phyloP scores from a whole-genome alignment of 2,888 invertebrate species.

The Pasiphila rectangulata region DNA sequence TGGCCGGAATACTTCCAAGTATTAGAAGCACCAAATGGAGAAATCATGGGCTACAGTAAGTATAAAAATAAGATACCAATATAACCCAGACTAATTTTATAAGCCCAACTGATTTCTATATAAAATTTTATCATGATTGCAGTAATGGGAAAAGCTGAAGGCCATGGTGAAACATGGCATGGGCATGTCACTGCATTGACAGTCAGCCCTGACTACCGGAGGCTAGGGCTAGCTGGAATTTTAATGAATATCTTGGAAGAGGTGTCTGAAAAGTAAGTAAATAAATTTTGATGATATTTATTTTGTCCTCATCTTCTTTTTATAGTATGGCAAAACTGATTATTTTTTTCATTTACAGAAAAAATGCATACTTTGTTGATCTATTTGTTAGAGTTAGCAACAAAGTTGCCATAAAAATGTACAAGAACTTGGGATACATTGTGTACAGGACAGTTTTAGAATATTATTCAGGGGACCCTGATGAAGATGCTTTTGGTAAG shows the following conservation, averaged over 20 bases:
- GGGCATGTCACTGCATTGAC: conserved; percentile 99
- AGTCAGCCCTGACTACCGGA: conserved; percentile 95
- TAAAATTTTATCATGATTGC: conserved; percentile 36
- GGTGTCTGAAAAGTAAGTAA: conserved; percentile 92
- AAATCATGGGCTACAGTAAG: conserved; percentile 99
- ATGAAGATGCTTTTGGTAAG: conserved; percentile 98
- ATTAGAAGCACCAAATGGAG: conserved; percentile 96
- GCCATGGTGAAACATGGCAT: conserved; percentile 97
- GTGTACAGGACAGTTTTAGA: conserved; percentile 97
- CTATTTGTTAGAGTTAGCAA: conserved; percentile 99
- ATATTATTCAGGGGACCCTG: conserved; percentile 98
- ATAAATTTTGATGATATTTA: background rate
- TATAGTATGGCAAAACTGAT: background rate
- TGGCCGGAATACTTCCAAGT: conserved; percentile 99
- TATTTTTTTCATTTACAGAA: conserved; percentile 82
- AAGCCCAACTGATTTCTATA: background rate
- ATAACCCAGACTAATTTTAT: background rate
- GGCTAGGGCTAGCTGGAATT: conserved; percentile 94
- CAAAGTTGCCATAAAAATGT: conserved; percentile 98
- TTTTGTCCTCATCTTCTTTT: background rate
- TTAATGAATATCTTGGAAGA: conserved; percentile 97
- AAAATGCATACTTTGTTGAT: conserved; percentile 98
- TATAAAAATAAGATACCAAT: conserved; percentile 7
- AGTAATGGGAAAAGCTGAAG: conserved; percentile 99
- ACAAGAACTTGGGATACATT: conserved; percentile 96